Percentiles rank a stretch among this genome's conserved stretches.
Evolutionary conservation across 2,888 invertebrate species (phyloP).

Genomic region (Drosophila anceps): DNA sequence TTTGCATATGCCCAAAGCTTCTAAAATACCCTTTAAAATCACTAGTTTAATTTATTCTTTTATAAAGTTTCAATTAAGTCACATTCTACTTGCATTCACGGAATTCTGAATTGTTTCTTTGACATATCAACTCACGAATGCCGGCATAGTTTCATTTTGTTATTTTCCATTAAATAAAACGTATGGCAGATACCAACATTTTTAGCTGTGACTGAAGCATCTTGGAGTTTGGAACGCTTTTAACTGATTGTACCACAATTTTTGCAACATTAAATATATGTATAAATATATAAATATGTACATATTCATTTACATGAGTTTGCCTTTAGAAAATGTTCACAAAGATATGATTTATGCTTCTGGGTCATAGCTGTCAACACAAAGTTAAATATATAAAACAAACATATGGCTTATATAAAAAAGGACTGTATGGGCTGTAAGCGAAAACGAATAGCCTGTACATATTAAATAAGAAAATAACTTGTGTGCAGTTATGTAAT

Average conservation of each 20-base stretch:
- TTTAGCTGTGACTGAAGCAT: conserved; percentile 21
- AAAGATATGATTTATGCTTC: conserved; percentile 83
- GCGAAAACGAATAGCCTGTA: conserved; percentile 17
- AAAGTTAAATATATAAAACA: conserved; percentile 68
- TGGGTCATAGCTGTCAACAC: conserved; percentile 83
- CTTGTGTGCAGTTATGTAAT: not conserved
- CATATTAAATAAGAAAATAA: too few species aligned
- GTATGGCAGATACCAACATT: conserved; percentile 47
- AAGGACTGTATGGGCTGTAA: not conserved
- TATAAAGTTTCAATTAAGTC: conserved; percentile 61
- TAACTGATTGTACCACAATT: conserved; percentile 41
- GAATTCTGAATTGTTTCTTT: conserved; percentile 13
- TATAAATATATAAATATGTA: not conserved
- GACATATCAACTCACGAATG: too few species aligned
- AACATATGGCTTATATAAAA: conserved; percentile 61
- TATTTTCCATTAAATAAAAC: too few species aligned
- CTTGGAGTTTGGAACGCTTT: conserved; percentile 23
- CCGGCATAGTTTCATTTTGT: conserved; percentile 20
- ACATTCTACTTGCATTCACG: conserved; percentile 12
- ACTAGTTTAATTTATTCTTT: too few species aligned
- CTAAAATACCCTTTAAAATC: too few species aligned
- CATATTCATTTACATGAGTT: conserved; percentile 43
- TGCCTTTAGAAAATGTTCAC: conserved; percentile 47
- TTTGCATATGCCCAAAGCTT: conserved; percentile 58
- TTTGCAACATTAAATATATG: conserved; percentile 27